A percentile compares a stretch with the other conserved stretches of the same genome.
Evolutionary conservation across 2,113 vertebrate species (phyloP).

Genomic region (Tapirus terrestris): DNA sequence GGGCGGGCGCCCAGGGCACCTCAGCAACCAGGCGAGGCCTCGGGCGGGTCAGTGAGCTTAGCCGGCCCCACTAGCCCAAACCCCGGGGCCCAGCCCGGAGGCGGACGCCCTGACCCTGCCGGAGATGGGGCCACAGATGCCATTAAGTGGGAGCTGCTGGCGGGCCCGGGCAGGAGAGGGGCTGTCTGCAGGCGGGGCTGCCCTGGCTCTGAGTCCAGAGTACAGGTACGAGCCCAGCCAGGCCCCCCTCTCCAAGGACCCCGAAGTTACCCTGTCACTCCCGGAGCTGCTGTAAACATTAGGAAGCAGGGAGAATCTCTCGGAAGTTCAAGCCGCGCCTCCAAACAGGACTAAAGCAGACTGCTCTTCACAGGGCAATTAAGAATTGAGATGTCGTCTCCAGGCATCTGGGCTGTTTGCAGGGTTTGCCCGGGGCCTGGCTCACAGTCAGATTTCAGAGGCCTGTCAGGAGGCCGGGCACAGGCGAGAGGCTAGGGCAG

Average conservation of each 20-base stretch:
- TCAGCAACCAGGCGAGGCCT: background rate
- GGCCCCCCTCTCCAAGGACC: background rate
- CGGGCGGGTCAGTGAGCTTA: background rate
- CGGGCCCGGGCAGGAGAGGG: background rate
- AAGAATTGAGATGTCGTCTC: background rate
- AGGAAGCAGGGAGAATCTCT: background rate
- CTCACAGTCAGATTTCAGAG: background rate
- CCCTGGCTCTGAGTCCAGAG: background rate
- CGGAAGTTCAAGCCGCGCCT: constrained; percentile 3
- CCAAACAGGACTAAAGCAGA: background rate
- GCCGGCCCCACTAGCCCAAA: background rate
- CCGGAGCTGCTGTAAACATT: background rate
- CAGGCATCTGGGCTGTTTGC: background rate
- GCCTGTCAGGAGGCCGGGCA: background rate
- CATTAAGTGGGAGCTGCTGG: background rate
- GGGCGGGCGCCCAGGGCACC: background rate
- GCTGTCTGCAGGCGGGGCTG: background rate
- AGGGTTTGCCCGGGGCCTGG: background rate
- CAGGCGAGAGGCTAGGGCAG: background rate
- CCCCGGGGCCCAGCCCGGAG: background rate
- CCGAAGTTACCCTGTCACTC: background rate
- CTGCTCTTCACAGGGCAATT: background rate
- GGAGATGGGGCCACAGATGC: background rate
- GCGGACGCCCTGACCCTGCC: too few species aligned
- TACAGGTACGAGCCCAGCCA: background rate